Conservation (phyloP, 1,140 invertebrate species). For the Hylaeus volcanicus region DNA sequence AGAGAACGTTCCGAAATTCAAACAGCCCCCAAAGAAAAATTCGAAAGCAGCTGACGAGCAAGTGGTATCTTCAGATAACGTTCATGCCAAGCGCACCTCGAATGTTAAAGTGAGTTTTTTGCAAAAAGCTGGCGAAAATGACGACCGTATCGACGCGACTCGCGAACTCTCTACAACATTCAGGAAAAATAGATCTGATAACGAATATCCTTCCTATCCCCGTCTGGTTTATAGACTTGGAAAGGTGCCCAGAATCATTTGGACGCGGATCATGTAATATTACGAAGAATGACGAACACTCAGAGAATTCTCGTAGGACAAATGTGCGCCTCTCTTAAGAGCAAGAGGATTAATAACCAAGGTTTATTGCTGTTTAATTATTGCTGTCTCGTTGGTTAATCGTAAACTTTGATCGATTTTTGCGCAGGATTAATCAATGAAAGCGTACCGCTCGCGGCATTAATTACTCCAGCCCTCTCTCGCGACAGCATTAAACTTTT, state of each 20-base stretch:
- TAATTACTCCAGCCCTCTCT: slow-evolving; percentile 55
- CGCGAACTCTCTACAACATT: slow-evolving; percentile 29
- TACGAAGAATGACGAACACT: slow-evolving; percentile 60
- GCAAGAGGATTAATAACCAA: slow-evolving; percentile 56
- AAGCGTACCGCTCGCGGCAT: slow-evolving; percentile 53
- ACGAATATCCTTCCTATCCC: slow-evolving; percentile 34
- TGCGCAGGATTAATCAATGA: slow-evolving; percentile 52
- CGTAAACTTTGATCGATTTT: not conserved
- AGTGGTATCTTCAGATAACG: slow-evolving; percentile 14
- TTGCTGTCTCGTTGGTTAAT: not conserved
- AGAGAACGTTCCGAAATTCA: not conserved
- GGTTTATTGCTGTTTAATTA: slow-evolving; percentile 6
- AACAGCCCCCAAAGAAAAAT: not conserved
- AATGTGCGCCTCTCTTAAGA: slow-evolving; percentile 59
- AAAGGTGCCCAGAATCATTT: slow-evolving; percentile 49
- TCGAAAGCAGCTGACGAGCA: slow-evolving; percentile 16
- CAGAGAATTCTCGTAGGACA: slow-evolving; percentile 62
- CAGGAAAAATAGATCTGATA: slow-evolving; percentile 33
- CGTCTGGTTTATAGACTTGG: slow-evolving; percentile 32
- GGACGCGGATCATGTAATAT: slow-evolving; percentile 58
- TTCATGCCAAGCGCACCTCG: slow-evolving; percentile 6
- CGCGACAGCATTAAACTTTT: slow-evolving; percentile 53
- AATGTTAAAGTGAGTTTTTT: slow-evolving; percentile 38
- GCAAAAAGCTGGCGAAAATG: not conserved
- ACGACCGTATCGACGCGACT: slow-evolving; percentile 10